Base-by-base conservation (phyloP, 2,888 invertebrate species). In the Didymodactylos carnosus region DNA sequence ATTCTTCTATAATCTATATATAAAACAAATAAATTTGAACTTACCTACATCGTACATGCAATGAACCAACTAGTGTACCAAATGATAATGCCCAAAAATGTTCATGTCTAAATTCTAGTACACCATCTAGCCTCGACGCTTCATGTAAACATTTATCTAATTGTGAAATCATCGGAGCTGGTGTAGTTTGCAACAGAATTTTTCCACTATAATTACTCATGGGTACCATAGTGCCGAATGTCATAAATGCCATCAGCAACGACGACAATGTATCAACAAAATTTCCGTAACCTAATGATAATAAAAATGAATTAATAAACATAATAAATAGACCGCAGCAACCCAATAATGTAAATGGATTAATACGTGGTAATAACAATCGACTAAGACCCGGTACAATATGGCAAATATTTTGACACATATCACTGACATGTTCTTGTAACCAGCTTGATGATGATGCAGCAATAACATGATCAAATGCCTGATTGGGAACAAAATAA, bases 11-110 rank as follows among this genome's bases (percentile, higher is more conserved):
- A 6, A 16, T 41, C 25, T 11, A 25, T 7, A 11, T 25, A 7
- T 25, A 25, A 11, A 13, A 6, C 0, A 25, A 25, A 16, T 25
- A n/a, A 5, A 10, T 29, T 16, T 10, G 19, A n/a, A 35, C 62
- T 62, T 10, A 62, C 62, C 62, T 29, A 35, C 62, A 62, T 29
- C 75, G 46, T 19, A 75, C 75, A 70, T 70, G 70, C 10, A 75
- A 25, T 16, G 41, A 62, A 77, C 79, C 78, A 80, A 86, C 87
- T 81, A 88, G 81, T 77, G 84, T 84, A 53, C 86, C 86, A 79
- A 87, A 88, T 53, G 87, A 86, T 39, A 87, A 80, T 11, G 87
- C 87, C 88, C 88, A 88, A 79, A 88, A 88, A 77, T 87, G 86
- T 77, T 87, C 87, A 77, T 87, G 85, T 76, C 86, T 81, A 78